Evolutionary conservation across 2,888 invertebrate species (phyloP).

Genomic region (Lumbricus terrestris): DNA sequence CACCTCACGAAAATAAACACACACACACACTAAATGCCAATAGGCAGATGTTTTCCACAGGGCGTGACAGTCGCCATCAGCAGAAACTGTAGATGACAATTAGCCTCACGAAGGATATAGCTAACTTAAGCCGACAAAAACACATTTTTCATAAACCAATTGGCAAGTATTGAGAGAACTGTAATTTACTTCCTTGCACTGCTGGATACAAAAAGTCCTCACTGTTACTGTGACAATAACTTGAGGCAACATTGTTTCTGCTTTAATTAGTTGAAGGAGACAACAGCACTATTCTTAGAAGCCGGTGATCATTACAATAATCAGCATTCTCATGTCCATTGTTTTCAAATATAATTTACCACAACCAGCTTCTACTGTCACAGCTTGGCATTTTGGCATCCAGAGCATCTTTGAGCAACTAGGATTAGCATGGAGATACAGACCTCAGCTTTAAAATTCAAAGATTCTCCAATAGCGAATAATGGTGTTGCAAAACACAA

Average conservation of each 20-base stretch:
- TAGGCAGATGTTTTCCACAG: constrained; percentile 3
- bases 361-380: background rate
- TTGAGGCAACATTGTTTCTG: background rate
- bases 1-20: background rate
- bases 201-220: background rate
- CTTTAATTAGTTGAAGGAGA: background rate
- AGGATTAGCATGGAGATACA: background rate
- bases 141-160: too few relatives aligned
- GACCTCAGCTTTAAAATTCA: background rate
- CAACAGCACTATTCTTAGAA: background rate
- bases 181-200: background rate
- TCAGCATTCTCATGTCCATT: background rate
- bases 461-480: too few relatives aligned
- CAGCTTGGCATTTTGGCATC: background rate
- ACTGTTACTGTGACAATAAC: background rate
- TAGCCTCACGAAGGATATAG: background rate
- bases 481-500: background rate
- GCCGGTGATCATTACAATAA: background rate
- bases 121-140: background rate
- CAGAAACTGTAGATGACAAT: background rate
- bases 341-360: background rate
- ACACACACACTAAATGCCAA: background rate
- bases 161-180: too few relatives aligned
- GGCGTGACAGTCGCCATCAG: background rate
- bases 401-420: background rate